A percentile compares a stretch with the other conserved stretches of the same genome.
phyloP scores from a whole-genome alignment of 2,797 vertebrate species.

The Peromyscus melanophrys region DNA sequence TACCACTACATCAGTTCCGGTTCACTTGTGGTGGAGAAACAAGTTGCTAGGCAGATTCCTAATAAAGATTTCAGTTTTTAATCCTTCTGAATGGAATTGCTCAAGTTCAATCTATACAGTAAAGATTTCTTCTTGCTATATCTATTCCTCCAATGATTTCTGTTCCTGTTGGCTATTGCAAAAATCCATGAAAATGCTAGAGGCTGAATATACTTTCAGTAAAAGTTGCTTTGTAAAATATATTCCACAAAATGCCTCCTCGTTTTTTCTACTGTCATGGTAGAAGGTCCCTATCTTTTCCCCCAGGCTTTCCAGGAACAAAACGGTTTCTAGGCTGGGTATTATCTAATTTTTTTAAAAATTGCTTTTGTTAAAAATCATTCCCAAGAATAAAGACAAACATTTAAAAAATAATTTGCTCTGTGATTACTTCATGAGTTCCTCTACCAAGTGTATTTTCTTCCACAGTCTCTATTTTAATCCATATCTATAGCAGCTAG shows the following conservation, averaged over 20 bases:
- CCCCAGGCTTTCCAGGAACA: constrained; percentile 29
- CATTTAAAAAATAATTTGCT: constrained; percentile 22
- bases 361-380: constrained; percentile 71
- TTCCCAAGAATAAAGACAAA: constrained; percentile 27
- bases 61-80: constrained; percentile 79
- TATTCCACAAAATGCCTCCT: constrained; percentile 70
- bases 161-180: constrained; percentile 72
- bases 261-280: constrained; percentile 26
- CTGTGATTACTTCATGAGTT: constrained; percentile 40
- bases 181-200: constrained; percentile 73
- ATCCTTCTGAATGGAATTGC: constrained; percentile 82
- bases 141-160: constrained; percentile 76
- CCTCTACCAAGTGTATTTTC: constrained; percentile 56
- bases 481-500: constrained; percentile 10
- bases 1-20: constrained; percentile 15
- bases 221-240: constrained; percentile 74
- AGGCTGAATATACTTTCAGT: constrained; percentile 73
- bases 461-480: not conserved
- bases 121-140: constrained; percentile 79
- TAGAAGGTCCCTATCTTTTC: constrained; percentile 39
- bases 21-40: constrained; percentile 53
- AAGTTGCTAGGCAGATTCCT: constrained; percentile 76
- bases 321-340: constrained; percentile 66
- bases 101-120: constrained; percentile 76
- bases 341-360: constrained; percentile 35